Conservation (phyloP, 2,888 invertebrate species). For the Taphrorychus bicolor region DNA sequence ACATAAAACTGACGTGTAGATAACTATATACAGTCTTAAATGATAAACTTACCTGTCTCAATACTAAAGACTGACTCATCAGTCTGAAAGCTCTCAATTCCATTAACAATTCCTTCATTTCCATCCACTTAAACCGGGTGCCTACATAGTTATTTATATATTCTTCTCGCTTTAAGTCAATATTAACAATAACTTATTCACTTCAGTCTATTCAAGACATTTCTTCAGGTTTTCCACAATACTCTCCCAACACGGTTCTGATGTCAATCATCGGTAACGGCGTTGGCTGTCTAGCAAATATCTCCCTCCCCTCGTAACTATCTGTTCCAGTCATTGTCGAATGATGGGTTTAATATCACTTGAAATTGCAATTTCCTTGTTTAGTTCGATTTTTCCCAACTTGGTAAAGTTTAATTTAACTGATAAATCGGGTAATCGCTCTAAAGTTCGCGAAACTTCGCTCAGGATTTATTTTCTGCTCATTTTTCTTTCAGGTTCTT, state of each 20-base stretch:
- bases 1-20: too few relatives aligned
- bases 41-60: not conserved
- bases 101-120: slow-evolving; percentile 7
- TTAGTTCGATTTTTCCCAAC: slow-evolving; percentile 13
- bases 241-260: too few relatives aligned
- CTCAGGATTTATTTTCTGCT: slow-evolving; percentile 10
- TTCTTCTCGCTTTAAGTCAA: too few relatives aligned
- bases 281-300: not conserved
- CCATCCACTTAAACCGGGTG: too few relatives aligned
- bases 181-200: too few relatives aligned
- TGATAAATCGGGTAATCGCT: slow-evolving; percentile 24
- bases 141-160: too few relatives aligned
- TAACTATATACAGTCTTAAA: too few relatives aligned
- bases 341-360: slow-evolving; percentile 5
- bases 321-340: slow-evolving; percentile 16
- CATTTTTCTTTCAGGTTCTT: slow-evolving; percentile 15
- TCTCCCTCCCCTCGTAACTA: slow-evolving; percentile 1
- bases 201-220: too few relatives aligned
- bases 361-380: slow-evolving; percentile 12
- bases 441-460: slow-evolving; percentile 10
- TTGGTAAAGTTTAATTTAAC: slow-evolving; percentile 26
- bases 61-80: not conserved
- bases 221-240: too few relatives aligned
- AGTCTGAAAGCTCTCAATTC: not conserved
- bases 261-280: not conserved